phyloP scores from a whole-genome alignment of 1,140 invertebrate genomes.

The Charaxes varanes region DNA sequence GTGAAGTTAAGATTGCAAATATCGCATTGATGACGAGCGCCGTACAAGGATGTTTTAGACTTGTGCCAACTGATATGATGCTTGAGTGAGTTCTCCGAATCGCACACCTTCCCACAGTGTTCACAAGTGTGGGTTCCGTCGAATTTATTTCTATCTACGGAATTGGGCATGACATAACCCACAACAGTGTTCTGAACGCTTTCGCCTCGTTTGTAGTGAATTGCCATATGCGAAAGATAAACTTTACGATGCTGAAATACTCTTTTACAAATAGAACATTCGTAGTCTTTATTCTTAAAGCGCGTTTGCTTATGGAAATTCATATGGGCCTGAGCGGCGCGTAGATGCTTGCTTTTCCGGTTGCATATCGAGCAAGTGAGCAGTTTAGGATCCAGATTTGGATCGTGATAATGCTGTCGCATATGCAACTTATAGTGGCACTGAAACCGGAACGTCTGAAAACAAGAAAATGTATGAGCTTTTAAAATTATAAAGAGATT shows the following conservation, averaged over 20 bases:
- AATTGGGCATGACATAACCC: slow-evolving; percentile 30
- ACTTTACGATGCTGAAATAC: slow-evolving; percentile 58
- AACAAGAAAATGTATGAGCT: neutral
- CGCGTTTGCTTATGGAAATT: slow-evolving; percentile 67
- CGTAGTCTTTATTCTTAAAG: slow-evolving; percentile 60
- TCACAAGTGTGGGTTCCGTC: slow-evolving; percentile 54
- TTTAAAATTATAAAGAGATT: neutral
- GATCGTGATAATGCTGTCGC: slow-evolving; percentile 59
- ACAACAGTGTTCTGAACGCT: slow-evolving; percentile 48
- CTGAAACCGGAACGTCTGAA: slow-evolving; percentile 61
- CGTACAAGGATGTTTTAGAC: slow-evolving; percentile 49
- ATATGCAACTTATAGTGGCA: slow-evolving; percentile 66
- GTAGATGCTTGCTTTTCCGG: slow-evolving; percentile 59
- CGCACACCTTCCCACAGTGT: slow-evolving; percentile 60
- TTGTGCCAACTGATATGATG: slow-evolving; percentile 64
- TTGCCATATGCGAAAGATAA: slow-evolving; percentile 63
- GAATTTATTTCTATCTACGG: slow-evolving; percentile 24
- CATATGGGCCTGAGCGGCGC: slow-evolving; percentile 64
- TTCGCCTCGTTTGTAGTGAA: slow-evolving; percentile 58
- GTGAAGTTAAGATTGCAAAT: slow-evolving; percentile 61
- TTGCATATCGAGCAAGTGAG: slow-evolving; percentile 62
- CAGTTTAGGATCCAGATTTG: slow-evolving; percentile 50
- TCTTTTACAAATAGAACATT: slow-evolving; percentile 64
- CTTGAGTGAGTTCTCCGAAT: slow-evolving; percentile 57
- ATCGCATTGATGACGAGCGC: slow-evolving; percentile 50